These are phyloP conservation scores for Heptranchias perlo DNA, from an alignment of 2,113 vertebrate genomes.

Conservation along the genomic window DNA sequence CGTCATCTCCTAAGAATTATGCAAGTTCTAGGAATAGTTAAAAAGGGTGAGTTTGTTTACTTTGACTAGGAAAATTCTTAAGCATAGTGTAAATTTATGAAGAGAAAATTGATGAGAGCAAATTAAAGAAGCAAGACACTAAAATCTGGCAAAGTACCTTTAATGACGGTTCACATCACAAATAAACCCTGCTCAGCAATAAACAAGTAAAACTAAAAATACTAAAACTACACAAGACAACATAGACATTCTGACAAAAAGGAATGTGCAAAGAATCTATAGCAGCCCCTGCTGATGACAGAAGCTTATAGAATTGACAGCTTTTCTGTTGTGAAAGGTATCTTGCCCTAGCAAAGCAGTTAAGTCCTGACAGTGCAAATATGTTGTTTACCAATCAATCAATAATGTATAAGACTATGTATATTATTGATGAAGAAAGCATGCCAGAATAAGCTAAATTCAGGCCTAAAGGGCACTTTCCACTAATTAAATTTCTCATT, in stretches of 20 bases:
- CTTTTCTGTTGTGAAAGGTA: background rate
- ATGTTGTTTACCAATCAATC: conserved; percentile 5
- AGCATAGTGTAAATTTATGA: background rate
- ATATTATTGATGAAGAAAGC: conserved; percentile 9
- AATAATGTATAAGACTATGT: conserved; percentile 21
- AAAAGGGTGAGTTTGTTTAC: background rate
- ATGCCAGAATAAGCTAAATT: background rate
- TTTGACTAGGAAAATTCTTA: background rate
- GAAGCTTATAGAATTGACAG: background rate
- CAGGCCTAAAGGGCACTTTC: background rate
- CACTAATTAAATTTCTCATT: background rate
- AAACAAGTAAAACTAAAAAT: background rate
- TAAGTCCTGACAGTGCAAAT: background rate
- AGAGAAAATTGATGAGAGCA: background rate
- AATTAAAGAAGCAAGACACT: background rate
- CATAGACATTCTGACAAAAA: background rate
- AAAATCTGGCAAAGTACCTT: background rate
- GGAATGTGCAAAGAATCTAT: background rate
- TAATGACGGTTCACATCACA: background rate
- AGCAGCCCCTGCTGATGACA: background rate
- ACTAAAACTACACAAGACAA: background rate
- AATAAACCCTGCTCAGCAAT: background rate
- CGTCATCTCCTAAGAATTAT: background rate
- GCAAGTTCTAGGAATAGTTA: background rate
- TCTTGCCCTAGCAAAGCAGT: background rate